A percentile compares a stretch with the other conserved stretches of the same genome.
Conservation (phyloP, 2,797 vertebrate species). For the Aplochiton taeniatus region DNA sequence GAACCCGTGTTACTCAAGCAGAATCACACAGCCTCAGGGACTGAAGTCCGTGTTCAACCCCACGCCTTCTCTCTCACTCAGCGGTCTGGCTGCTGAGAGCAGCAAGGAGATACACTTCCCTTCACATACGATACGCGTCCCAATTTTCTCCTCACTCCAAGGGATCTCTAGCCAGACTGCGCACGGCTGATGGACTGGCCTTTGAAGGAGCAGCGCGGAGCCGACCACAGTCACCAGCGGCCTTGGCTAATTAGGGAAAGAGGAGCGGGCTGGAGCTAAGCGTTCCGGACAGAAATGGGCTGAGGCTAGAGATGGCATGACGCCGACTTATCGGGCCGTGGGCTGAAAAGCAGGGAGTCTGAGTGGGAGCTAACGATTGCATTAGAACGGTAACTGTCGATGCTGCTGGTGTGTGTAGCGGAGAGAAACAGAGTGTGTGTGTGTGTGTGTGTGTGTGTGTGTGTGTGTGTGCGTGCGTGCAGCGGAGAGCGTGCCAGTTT, state of each 20-base stretch:
- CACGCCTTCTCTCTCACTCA: too few relatives aligned
- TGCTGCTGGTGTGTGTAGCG: slow-evolving; percentile 3
- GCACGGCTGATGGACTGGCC: too few relatives aligned
- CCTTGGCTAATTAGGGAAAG: slow-evolving; percentile 1
- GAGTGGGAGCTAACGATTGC: slow-evolving; percentile 28
- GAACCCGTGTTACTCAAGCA: not conserved
- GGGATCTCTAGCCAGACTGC: too few relatives aligned
- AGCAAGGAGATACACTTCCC: too few relatives aligned
- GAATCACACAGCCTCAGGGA: slow-evolving; percentile 2
- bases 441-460: slow-evolving; percentile 3
- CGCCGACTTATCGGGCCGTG: slow-evolving; percentile 12
- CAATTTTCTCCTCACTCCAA: too few relatives aligned
- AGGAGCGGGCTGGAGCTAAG: not conserved
- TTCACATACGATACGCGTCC: too few relatives aligned
- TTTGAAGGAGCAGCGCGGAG: too few relatives aligned
- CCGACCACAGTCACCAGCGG: not conserved
- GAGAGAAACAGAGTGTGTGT: not conserved
- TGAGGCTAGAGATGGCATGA: slow-evolving; percentile 20
- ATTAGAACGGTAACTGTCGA: slow-evolving; percentile 5
- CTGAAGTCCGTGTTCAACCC: too few relatives aligned
- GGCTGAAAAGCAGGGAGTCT: slow-evolving; percentile 1
- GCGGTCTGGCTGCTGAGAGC: too few relatives aligned
- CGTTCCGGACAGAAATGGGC: slow-evolving; percentile 7
- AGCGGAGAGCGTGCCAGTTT: too few relatives aligned
- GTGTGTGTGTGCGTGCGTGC: not conserved